Evolutionary conservation across 2,888 invertebrate species (phyloP).

Genomic region (Gisinianus flammeolus): DNA sequence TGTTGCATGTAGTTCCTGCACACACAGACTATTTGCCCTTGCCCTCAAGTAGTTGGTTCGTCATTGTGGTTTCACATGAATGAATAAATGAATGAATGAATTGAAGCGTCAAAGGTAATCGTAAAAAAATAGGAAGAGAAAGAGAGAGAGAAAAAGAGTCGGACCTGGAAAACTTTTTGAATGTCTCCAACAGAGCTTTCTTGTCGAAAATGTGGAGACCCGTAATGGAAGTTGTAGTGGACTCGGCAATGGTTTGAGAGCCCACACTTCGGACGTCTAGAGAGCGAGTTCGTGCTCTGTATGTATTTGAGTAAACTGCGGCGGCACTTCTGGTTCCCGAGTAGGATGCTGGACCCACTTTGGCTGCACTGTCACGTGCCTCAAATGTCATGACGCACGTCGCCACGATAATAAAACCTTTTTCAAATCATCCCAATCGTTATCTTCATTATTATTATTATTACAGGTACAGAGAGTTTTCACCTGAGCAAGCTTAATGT

Average conservation of each 20-base stretch:
- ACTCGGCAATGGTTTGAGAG: conserved; percentile 53
- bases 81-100: too few species aligned
- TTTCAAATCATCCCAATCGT: too few species aligned
- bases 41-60: too few species aligned
- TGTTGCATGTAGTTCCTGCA: too few species aligned
- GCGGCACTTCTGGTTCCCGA: conserved; percentile 6
- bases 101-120: too few species aligned
- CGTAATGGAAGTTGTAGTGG: conserved; percentile 41
- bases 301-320: conserved; percentile 22
- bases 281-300: conserved; percentile 44
- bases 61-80: too few species aligned
- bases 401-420: conserved; percentile 93
- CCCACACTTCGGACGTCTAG: conserved; percentile 56
- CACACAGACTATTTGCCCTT: background rate
- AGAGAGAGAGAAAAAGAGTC: background rate
- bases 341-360: conserved; percentile 65
- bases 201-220: conserved; percentile 54
- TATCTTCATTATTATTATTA: too few species aligned
- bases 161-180: conserved; percentile 57
- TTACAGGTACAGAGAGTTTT: too few species aligned
- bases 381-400: conserved; percentile 99
- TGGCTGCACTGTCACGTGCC: conserved; percentile 90
- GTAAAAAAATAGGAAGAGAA: too few species aligned
- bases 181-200: conserved; percentile 55
- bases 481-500: too few species aligned